These are phyloP conservation scores for Kryptolebias marmoratus DNA, from an alignment of 2,113 vertebrate genomes.

Conservation along the genomic window DNA sequence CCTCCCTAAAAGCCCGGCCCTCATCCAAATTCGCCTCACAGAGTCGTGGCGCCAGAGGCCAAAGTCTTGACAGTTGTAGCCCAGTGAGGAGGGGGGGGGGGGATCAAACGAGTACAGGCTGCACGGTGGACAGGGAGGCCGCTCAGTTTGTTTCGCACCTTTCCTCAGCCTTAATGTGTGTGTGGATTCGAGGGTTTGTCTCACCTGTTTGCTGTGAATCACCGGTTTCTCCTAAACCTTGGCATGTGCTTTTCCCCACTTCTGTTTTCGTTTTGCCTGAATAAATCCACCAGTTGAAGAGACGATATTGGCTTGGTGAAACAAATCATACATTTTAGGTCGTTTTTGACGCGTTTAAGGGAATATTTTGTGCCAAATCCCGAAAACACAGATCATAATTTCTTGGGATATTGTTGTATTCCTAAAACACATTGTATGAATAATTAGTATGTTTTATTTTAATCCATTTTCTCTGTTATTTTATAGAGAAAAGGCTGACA, in stretches of 20 bases:
- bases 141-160: slow-evolving; percentile 38
- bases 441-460: no score
- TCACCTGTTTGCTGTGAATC: slow-evolving; percentile 13
- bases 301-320: no score
- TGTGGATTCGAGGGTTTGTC: slow-evolving; percentile 46
- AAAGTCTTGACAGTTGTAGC: slow-evolving; percentile 73
- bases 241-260: neutral
- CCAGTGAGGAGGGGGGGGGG: slow-evolving; percentile 48
- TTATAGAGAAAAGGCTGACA: no score
- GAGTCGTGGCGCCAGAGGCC: slow-evolving; percentile 73
- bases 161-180: slow-evolving; percentile 17
- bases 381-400: no score
- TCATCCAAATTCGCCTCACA: slow-evolving; percentile 86
- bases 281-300: no score
- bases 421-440: no score
- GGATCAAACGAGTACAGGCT: slow-evolving; percentile 69
- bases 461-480: no score
- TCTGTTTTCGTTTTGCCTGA: neutral
- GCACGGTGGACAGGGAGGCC: slow-evolving; percentile 6
- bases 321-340: no score
- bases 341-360: no score
- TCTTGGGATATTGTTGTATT: no score
- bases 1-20: slow-evolving; percentile 75
- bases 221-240: slow-evolving; percentile 31
- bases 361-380: no score